Evolutionary conservation across 2,888 invertebrate species (phyloP).

Genomic region (Acanthopleura granulata): DNA sequence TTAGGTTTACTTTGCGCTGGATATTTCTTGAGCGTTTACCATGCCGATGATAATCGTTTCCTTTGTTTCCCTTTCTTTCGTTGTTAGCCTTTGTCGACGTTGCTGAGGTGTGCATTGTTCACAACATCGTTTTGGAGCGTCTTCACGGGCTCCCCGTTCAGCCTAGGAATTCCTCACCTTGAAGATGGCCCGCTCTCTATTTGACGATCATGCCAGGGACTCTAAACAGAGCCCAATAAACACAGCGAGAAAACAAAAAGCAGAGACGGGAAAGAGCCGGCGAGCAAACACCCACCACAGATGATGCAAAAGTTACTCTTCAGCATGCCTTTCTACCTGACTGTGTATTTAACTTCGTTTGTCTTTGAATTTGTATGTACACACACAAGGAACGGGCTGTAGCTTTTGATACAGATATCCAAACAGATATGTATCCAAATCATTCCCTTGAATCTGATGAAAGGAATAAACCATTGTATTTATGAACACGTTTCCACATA

Average conservation of each 20-base stretch:
- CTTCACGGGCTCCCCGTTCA: neutral
- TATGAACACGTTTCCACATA: too few species aligned
- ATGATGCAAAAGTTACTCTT: slow-evolving; percentile 5
- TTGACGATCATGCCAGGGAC: slow-evolving; percentile 16
- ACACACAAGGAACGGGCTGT: too few species aligned
- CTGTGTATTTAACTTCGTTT: neutral
- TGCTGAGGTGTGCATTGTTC: neutral
- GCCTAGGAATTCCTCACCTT: slow-evolving; percentile 4
- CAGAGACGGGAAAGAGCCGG: neutral
- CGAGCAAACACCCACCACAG: neutral
- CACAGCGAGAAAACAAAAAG: neutral
- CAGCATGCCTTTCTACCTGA: neutral
- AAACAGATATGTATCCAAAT: too few species aligned
- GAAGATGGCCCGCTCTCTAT: neutral
- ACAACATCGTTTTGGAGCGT: neutral
- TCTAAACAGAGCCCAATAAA: slow-evolving; percentile 13
- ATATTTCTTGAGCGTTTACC: neutral
- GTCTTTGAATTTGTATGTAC: neutral
- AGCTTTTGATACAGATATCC: too few species aligned
- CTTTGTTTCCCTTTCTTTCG: slow-evolving; percentile 4
- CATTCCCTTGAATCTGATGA: too few species aligned
- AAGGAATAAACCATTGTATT: too few species aligned
- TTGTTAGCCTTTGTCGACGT: neutral
- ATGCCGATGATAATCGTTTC: neutral
- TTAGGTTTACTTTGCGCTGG: too few species aligned